These are phyloP conservation scores for Drosophila kokeensis DNA, from an alignment of 2,888 invertebrate species.

Conservation along the genomic window DNA sequence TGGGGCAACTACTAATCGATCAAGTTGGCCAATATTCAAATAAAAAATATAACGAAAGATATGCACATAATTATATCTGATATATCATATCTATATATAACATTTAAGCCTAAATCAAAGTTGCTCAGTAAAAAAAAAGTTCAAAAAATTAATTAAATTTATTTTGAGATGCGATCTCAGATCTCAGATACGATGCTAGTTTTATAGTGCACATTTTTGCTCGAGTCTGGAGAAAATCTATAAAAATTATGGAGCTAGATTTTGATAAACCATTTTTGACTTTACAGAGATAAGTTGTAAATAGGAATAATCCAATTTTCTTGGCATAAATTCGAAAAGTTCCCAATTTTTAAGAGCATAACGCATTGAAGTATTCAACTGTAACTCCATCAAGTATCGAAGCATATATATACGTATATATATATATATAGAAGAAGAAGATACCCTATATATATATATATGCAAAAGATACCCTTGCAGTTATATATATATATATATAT, in stretches of 20 bases:
- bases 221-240: too few species aligned
- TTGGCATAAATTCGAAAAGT: too few species aligned
- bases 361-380: too few species aligned
- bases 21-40: not conserved
- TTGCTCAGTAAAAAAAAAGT: not conserved
- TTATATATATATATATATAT: not conserved
- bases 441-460: not conserved
- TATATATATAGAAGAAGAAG: not conserved
- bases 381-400: too few species aligned
- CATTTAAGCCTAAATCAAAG: not conserved
- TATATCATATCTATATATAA: not conserved
- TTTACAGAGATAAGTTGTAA: too few species aligned
- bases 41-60: not conserved
- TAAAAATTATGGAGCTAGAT: not conserved
- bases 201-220: not conserved
- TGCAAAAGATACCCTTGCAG: not conserved
- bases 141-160: too few species aligned
- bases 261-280: not conserved
- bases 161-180: not conserved
- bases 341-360: too few species aligned
- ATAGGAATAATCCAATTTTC: too few species aligned
- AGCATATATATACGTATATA: not conserved
- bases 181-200: not conserved
- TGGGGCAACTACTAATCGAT: not conserved
- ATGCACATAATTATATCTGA: not conserved